Conservation (phyloP, 2,797 vertebrate genomes). For the Pteronotus mesoamericanus region DNA sequence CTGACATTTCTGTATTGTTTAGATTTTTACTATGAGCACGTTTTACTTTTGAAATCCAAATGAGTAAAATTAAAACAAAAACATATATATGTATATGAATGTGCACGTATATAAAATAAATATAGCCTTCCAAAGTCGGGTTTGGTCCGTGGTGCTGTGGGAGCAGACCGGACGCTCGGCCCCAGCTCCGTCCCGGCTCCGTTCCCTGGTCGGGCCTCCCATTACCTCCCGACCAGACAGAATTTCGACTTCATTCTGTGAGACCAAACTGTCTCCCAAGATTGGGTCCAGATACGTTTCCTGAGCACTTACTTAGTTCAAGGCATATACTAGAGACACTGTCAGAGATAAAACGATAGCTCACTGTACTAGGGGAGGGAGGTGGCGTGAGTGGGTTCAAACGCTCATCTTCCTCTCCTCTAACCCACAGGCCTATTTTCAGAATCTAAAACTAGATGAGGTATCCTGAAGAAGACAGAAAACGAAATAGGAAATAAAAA, state of each 20-base stretch:
- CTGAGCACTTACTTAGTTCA: neutral
- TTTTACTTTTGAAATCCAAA: neutral
- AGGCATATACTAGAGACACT: neutral
- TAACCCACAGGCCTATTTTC: neutral
- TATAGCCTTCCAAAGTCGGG: neutral
- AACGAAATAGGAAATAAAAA: neutral
- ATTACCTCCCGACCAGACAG: fast-evolving
- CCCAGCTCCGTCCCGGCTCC: neutral
- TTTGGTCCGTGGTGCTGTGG: neutral
- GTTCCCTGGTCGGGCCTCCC: neutral
- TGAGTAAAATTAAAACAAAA: conserved; percentile 14
- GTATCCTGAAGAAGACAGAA: neutral
- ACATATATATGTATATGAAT: too few relatives aligned
- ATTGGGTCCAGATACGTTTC: neutral
- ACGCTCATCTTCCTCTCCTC: neutral
- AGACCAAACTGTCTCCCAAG: neutral
- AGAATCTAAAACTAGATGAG: neutral
- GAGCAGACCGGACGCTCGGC: neutral
- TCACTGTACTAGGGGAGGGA: neutral
- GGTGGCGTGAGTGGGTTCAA: neutral
- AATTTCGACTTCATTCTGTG: neutral
- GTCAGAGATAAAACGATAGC: neutral
- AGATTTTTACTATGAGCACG: neutral
- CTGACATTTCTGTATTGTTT: neutral
- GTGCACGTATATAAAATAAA: too few relatives aligned